Conservation (phyloP, 2,888 invertebrate genomes). For the Nezara viridula region DNA sequence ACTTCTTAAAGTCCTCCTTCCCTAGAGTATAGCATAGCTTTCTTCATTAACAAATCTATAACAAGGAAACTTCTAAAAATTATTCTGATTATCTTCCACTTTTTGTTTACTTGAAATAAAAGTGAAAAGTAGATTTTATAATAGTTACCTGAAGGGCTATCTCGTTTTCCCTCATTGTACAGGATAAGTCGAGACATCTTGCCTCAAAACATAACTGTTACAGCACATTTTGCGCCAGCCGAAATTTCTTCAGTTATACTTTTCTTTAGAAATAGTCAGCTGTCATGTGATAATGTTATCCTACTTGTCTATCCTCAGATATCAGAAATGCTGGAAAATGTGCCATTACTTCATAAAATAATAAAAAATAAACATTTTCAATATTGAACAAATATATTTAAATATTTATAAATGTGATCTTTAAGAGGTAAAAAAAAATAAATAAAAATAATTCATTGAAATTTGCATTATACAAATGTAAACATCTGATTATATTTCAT, state of each 20-base stretch:
- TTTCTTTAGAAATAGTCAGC: slow-evolving; percentile 26
- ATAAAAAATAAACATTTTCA: background rate
- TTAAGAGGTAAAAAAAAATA: background rate
- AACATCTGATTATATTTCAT: background rate
- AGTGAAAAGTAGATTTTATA: background rate
- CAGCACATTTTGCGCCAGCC: background rate
- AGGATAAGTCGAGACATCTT: background rate
- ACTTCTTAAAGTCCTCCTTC: background rate
- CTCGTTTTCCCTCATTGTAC: background rate
- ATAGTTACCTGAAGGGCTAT: background rate
- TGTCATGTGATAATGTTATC: background rate
- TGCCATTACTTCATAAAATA: slow-evolving; percentile 13
- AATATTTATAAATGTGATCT: background rate
- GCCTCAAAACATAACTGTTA: background rate
- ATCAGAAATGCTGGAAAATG: slow-evolving; percentile 40
- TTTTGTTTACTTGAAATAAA: background rate
- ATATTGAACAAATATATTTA: background rate
- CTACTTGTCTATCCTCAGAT: slow-evolving; percentile 32
- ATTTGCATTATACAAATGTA: background rate
- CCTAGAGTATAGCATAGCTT: background rate
- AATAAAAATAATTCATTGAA: background rate
- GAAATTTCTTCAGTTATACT: background rate
- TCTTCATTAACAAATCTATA: slow-evolving; percentile 2
- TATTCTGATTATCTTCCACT: background rate
- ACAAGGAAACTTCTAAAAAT: slow-evolving; percentile 35